A percentile compares a stretch with the other conserved stretches of the same genome.
Conservation (phyloP, 2,888 invertebrate species). For the Erebia palarica region DNA sequence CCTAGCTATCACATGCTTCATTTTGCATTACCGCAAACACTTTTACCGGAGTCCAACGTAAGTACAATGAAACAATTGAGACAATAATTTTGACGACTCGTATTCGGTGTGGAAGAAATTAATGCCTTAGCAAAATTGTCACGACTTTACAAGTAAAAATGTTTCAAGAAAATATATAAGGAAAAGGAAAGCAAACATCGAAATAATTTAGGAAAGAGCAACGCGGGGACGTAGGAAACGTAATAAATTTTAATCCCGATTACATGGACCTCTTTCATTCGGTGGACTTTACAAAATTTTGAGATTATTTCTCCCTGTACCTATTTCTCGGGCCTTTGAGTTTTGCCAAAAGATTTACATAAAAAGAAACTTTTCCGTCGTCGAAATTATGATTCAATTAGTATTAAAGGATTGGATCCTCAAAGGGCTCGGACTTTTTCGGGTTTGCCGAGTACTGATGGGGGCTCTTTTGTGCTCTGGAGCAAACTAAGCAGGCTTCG, state of each 20-base stretch:
- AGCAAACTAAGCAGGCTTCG: constrained; percentile 74
- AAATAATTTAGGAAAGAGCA: constrained; percentile 43
- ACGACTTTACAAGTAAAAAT: background rate
- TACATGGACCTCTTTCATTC: constrained; percentile 54
- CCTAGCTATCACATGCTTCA: constrained; percentile 76
- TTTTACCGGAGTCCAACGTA: constrained; percentile 56
- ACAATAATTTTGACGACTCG: no score
- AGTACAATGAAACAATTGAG: constrained; percentile 17
- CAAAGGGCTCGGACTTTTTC: constrained; percentile 77
- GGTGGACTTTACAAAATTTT: constrained; percentile 60
- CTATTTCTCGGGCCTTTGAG: constrained; percentile 70
- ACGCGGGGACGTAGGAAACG: constrained; percentile 50
- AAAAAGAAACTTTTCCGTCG: constrained; percentile 79
- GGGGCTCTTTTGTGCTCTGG: constrained; percentile 74
- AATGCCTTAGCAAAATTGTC: background rate
- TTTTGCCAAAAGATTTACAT: constrained; percentile 76
- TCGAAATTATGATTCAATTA: constrained; percentile 82
- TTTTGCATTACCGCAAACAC: constrained; percentile 75
- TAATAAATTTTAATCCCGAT: constrained; percentile 65
- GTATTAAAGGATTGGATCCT: constrained; percentile 79
- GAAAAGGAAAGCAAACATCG: constrained; percentile 35
- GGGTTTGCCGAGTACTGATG: constrained; percentile 69
- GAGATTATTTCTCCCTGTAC: constrained; percentile 67
- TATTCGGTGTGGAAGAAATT: background rate
- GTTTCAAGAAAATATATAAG: constrained; percentile 4